These are phyloP conservation scores for Pygoscelis adeliae DNA, from an alignment of 2,113 vertebrate genomes.

Conservation along the genomic window DNA sequence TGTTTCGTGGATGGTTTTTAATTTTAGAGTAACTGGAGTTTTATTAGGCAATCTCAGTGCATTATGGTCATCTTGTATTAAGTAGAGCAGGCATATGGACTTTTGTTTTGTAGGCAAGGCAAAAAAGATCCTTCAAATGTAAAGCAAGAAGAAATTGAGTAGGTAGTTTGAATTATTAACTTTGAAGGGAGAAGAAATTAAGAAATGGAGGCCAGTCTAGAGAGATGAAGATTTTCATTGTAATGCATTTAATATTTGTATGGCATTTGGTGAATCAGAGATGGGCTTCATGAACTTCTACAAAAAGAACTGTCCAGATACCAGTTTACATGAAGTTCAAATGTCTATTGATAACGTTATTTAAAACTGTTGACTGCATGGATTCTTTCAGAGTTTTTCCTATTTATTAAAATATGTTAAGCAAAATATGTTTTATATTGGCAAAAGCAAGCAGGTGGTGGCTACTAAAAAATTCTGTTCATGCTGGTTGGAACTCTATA, in stretches of 20 bases:
- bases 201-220: neutral
- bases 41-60: neutral
- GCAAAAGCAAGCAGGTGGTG: neutral
- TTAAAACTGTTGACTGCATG: neutral
- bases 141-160: neutral
- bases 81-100: neutral
- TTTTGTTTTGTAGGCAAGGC: neutral
- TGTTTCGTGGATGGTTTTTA: neutral
- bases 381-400: neutral
- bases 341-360: fast-evolving
- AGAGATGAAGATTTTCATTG: neutral
- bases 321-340: neutral
- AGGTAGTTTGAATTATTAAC: neutral
- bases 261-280: neutral
- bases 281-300: neutral
- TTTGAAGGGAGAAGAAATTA: neutral
- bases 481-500: neutral
- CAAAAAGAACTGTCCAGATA: neutral
- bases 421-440: neutral
- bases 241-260: neutral
- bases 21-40: neutral
- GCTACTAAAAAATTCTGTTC: neutral
- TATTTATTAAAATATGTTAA: neutral
- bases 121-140: neutral
- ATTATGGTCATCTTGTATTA: neutral